phyloP scores from a whole-genome alignment of 1,140 invertebrate genomes.

The Drosophila kikkawai region DNA sequence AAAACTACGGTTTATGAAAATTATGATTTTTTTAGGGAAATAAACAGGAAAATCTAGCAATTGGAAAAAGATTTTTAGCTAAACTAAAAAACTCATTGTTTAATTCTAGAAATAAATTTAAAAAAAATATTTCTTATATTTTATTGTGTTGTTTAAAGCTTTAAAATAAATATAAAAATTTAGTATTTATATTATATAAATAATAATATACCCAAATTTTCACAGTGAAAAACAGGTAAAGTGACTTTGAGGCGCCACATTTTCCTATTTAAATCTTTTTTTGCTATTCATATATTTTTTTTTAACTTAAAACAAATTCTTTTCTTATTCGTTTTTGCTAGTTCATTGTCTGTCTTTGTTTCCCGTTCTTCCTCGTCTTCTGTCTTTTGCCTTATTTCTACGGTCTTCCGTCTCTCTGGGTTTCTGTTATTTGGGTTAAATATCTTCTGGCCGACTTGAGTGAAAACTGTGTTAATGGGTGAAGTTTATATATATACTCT shows the following conservation, averaged over 20 bases:
- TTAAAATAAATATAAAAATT: not conserved
- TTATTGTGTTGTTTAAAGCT: no score
- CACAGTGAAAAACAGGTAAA: conserved; percentile 33
- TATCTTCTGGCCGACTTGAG: conserved; percentile 46
- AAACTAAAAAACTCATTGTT: no score
- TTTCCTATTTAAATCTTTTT: not conserved
- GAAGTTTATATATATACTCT: conserved; percentile 67
- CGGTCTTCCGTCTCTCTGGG: conserved; percentile 20
- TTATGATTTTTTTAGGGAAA: not conserved
- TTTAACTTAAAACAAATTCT: conserved; percentile 16
- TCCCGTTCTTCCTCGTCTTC: conserved; percentile 19
- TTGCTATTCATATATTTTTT: conserved; percentile 5
- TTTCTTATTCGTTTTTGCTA: conserved; percentile 34
- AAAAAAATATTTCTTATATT: no score
- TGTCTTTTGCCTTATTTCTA: conserved; percentile 24
- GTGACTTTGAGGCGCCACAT: conserved; percentile 42
- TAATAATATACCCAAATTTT: not conserved
- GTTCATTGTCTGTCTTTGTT: conserved; percentile 30
- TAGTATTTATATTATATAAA: not conserved
- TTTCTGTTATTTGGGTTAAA: conserved; percentile 69
- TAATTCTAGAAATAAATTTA: no score
- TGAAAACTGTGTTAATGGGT: conserved; percentile 77
- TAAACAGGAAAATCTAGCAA: not conserved
- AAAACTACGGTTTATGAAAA: no score
- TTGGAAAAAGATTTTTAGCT: not conserved